Conservation (phyloP, 2,888 invertebrate genomes). For the Caenorhabditis drosophilae region DNA sequence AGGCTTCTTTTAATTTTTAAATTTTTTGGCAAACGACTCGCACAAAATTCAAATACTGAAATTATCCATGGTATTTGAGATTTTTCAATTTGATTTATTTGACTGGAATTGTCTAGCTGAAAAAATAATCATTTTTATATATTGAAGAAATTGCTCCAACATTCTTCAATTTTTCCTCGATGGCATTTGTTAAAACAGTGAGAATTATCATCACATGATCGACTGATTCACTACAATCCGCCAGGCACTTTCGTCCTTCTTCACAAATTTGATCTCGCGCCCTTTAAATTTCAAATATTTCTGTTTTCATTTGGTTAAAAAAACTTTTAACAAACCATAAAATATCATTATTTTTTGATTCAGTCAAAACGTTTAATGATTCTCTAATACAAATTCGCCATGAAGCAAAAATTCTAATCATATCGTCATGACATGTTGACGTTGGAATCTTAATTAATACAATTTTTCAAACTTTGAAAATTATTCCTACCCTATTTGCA, state of each 20-base stretch:
- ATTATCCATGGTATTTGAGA: slow-evolving; percentile 22
- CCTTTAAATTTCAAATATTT: not conserved
- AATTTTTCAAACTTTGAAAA: not conserved
- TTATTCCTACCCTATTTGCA: slow-evolving; percentile 5
- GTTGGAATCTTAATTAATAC: not conserved
- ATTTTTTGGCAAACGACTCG: slow-evolving; percentile 22
- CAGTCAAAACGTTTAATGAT: slow-evolving; percentile 3
- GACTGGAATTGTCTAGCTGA: slow-evolving; percentile 9
- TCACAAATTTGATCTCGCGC: slow-evolving; percentile 22
- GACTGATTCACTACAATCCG: slow-evolving; percentile 15
- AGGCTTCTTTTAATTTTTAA: slow-evolving; percentile 8
- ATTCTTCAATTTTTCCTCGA: slow-evolving; percentile 10
- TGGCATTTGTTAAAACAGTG: slow-evolving; percentile 9
- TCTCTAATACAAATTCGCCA: slow-evolving; percentile 23
- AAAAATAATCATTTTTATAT: not conserved
- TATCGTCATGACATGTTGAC: slow-evolving; percentile 6
- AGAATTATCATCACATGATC: slow-evolving; percentile 31
- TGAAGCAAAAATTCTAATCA: slow-evolving; percentile 10
- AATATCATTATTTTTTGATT: slow-evolving; percentile 17
- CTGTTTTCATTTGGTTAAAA: not conserved
- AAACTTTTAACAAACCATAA: too few species aligned
- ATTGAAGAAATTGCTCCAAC: too few species aligned
- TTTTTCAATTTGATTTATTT: slow-evolving; percentile 1
- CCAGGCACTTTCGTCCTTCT: slow-evolving; percentile 9
- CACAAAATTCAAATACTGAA: slow-evolving; percentile 21